A percentile compares a stretch with the other conserved stretches of the same genome.
These are phyloP conservation scores for Hystrix brachyura DNA, from an alignment of 2,113 vertebrate genomes.

Conservation along the genomic window DNA sequence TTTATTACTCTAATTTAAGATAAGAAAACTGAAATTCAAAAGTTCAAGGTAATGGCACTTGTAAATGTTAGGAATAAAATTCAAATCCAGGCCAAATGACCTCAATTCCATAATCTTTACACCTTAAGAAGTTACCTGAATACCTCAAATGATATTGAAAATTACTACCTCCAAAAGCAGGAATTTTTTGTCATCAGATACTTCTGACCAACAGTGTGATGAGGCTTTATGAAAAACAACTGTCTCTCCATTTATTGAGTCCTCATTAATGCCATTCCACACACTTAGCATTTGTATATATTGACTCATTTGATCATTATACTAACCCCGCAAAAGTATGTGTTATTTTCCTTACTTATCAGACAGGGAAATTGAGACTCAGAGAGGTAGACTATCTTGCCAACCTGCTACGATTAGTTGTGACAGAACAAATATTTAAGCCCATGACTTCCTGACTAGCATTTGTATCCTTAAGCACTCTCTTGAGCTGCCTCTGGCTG, in stretches of 20 bases:
- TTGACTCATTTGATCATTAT: slow-evolving; percentile 1
- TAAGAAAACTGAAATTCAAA: background rate
- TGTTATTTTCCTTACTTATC: slow-evolving; percentile 12
- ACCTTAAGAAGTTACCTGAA: background rate
- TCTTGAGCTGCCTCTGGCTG: background rate
- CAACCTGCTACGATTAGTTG: background rate
- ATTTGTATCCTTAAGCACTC: background rate
- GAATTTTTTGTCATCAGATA: background rate
- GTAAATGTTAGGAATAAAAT: background rate
- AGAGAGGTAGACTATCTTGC: background rate
- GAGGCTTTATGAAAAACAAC: background rate
- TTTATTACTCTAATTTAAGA: background rate
- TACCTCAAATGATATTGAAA: background rate
- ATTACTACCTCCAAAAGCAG: background rate
- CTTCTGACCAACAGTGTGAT: background rate
- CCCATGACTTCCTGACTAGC: background rate
- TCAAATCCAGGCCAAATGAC: background rate
- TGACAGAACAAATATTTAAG: background rate
- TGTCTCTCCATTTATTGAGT: background rate
- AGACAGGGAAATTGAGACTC: slow-evolving; percentile 9
- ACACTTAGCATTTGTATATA: background rate
- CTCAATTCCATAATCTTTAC: background rate
- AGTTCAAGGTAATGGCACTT: background rate
- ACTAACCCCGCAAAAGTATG: background rate
- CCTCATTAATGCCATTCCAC: background rate